phyloP scores from a whole-genome alignment of 2,113 vertebrate species.

The Colaptes auratus region DNA sequence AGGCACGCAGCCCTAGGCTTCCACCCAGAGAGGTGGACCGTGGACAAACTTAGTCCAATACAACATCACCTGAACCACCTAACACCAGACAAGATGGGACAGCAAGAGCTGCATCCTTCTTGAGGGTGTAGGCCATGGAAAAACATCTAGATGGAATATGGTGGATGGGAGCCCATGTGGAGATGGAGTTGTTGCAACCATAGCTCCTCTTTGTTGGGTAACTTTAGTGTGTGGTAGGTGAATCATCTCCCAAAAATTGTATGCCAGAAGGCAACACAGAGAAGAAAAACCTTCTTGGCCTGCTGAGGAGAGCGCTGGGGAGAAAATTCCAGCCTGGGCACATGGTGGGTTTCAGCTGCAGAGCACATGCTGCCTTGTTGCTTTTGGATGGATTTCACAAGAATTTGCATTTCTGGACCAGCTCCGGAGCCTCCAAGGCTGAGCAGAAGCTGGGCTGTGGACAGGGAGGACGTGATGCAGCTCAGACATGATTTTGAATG shows the following conservation, averaged over 20 bases:
- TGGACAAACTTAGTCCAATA: not conserved
- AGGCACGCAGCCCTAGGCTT: not conserved
- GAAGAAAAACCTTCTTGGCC: slow-evolving; percentile 34
- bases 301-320: not conserved
- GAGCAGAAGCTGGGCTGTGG: not conserved
- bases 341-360: slow-evolving; percentile 37
- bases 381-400: slow-evolving; percentile 33
- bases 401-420: not conserved
- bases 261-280: not conserved
- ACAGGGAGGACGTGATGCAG: not conserved
- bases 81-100: not conserved
- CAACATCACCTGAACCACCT: not conserved
- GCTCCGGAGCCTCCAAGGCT: not conserved
- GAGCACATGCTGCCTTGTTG: slow-evolving; percentile 48
- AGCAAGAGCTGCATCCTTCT: not conserved
- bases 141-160: accelerated
- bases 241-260: slow-evolving; percentile 61
- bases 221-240: slow-evolving; percentile 48
- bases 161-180: not conserved
- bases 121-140: not conserved
- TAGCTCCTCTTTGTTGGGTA: slow-evolving; percentile 20
- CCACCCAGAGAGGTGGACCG: not conserved
- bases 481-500: not conserved
- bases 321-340: not conserved
- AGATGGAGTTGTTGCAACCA: not conserved